phyloP scores from a whole-genome alignment of 2,797 vertebrate genomes.

The Clarias platycephalus region DNA sequence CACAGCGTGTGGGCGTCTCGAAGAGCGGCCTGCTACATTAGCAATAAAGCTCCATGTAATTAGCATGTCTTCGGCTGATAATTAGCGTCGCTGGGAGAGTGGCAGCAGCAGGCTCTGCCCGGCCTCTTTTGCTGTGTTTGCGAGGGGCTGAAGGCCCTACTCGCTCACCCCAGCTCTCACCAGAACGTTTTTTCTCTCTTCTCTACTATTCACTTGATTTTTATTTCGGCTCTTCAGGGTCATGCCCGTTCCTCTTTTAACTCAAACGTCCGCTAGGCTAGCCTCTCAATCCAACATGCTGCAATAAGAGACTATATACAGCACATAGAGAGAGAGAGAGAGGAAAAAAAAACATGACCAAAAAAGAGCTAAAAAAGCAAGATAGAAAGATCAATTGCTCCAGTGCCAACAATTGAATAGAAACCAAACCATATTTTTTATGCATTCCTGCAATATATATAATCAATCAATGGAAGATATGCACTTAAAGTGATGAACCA shows the following conservation, averaged over 20 bases:
- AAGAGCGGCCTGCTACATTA: slow-evolving; percentile 82
- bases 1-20: slow-evolving; percentile 74
- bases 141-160: slow-evolving; percentile 72
- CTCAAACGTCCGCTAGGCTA: not conserved
- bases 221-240: slow-evolving; percentile 40
- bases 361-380: slow-evolving; percentile 9
- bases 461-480: not conserved
- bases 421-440: slow-evolving; percentile 11
- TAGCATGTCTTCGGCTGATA: slow-evolving; percentile 88
- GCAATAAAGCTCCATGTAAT: slow-evolving; percentile 87
- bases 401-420: not conserved
- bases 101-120: slow-evolving; percentile 70
- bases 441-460: slow-evolving; percentile 1
- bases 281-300: not conserved
- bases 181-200: slow-evolving; percentile 35
- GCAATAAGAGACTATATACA: slow-evolving; percentile 14
- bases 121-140: slow-evolving; percentile 79
- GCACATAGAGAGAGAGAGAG: not conserved
- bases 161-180: slow-evolving; percentile 56
- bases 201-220: slow-evolving; percentile 40
- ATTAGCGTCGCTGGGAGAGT: slow-evolving; percentile 84
- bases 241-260: slow-evolving; percentile 40
- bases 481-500: slow-evolving; percentile 20
- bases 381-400: slow-evolving; percentile 4
- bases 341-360: not conserved